Conservation (phyloP, 2,888 invertebrate genomes). For the Lamproptera curius region DNA sequence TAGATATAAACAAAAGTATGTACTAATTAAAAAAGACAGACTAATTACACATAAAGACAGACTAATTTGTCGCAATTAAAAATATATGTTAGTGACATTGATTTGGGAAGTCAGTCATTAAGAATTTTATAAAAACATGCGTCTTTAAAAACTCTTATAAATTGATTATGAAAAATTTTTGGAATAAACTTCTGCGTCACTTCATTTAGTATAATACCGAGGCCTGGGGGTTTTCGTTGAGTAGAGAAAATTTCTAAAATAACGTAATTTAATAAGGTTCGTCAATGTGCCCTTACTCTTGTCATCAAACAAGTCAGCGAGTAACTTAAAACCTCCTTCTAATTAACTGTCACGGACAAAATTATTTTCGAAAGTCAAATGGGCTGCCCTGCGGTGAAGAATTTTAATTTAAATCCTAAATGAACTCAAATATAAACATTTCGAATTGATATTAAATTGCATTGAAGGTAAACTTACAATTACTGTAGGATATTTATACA, state of each 20-base stretch:
- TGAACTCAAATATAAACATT: not conserved
- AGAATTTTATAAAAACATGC: too few relatives aligned
- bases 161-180: not conserved
- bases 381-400: not conserved
- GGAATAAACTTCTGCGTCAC: too few relatives aligned
- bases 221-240: not conserved
- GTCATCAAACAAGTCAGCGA: constrained; percentile 5
- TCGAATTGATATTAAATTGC: too few relatives aligned
- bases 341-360: constrained; percentile 10
- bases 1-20: too few relatives aligned
- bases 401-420: not conserved
- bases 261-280: not conserved
- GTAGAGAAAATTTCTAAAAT: not conserved
- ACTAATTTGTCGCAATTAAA: too few relatives aligned
- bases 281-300: constrained; percentile 7
- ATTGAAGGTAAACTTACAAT: too few relatives aligned
- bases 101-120: too few relatives aligned
- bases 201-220: not conserved
- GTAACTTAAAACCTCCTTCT: constrained; percentile 8
- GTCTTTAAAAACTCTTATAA: too few relatives aligned
- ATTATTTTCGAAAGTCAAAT: constrained; percentile 7
- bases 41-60: too few relatives aligned
- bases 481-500: too few relatives aligned
- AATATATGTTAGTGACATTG: too few relatives aligned
- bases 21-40: too few relatives aligned